Evolutionary conservation across 2,888 invertebrate species (phyloP).

Genomic region (Volucella zonaria): DNA sequence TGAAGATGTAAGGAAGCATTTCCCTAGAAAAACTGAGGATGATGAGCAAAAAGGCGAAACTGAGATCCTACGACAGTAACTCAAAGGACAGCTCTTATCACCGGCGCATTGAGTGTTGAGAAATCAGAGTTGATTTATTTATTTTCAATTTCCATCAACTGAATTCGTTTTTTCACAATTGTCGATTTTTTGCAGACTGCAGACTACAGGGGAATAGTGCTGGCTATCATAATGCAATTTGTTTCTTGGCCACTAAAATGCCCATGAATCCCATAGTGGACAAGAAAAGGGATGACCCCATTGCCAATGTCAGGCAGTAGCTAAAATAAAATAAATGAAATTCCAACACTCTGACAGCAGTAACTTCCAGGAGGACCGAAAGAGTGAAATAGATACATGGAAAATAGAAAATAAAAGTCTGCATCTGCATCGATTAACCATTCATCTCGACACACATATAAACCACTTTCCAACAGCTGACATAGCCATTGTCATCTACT

Average conservation of each 20-base stretch:
- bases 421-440: constrained; percentile 50
- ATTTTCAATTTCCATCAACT: not conserved
- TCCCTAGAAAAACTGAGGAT: too few species aligned
- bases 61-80: too few species aligned
- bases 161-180: too few species aligned
- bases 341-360: constrained; percentile 11
- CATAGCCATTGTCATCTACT: constrained; percentile 21
- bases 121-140: not conserved
- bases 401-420: constrained; percentile 6
- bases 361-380: constrained; percentile 6
- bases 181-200: too few species aligned
- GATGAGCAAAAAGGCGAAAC: too few species aligned
- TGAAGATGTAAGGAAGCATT: too few species aligned
- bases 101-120: too few species aligned
- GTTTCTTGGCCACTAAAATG: not conserved
- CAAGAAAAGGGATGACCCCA: constrained; percentile 1
- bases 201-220: not conserved
- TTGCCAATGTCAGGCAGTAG: too few species aligned
- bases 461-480: constrained; percentile 26
- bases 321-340: not conserved
- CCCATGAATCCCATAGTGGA: not conserved
- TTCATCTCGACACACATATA: constrained; percentile 16
- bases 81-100: too few species aligned
- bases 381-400: not conserved
- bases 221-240: not conserved